These are phyloP conservation scores for Acanthurus leucopareius DNA, from an alignment of 2,797 vertebrate genomes.

Conservation along the genomic window DNA sequence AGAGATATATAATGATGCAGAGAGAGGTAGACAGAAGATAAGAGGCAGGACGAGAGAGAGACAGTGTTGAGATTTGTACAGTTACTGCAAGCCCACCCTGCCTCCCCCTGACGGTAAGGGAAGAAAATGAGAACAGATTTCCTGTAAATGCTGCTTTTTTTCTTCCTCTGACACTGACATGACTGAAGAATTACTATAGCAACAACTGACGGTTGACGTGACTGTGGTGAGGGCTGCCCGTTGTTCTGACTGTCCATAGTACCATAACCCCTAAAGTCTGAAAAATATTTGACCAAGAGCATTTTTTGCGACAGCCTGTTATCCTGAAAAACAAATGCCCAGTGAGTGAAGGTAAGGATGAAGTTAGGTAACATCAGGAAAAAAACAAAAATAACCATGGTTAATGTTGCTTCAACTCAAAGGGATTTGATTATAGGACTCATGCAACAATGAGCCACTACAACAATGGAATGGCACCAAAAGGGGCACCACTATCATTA, in stretches of 20 bases:
- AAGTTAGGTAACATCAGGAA: too few relatives aligned
- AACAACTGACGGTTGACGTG: constrained; percentile 1
- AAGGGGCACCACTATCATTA: background rate
- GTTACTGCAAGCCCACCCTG: constrained; percentile 10
- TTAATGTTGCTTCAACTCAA: too few relatives aligned
- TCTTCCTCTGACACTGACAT: background rate
- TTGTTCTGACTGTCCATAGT: too few relatives aligned
- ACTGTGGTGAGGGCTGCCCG: background rate
- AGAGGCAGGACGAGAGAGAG: background rate
- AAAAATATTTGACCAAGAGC: too few relatives aligned
- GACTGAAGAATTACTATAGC: background rate
- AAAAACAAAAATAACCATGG: too few relatives aligned
- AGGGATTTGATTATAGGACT: too few relatives aligned
- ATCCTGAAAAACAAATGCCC: too few relatives aligned
- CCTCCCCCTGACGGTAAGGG: background rate
- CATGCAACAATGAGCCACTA: too few relatives aligned
- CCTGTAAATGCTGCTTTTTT: constrained; percentile 50
- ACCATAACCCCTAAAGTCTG: too few relatives aligned
- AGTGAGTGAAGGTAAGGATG: too few relatives aligned
- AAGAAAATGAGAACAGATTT: constrained; percentile 48
- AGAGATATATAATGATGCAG: background rate
- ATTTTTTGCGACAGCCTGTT: too few relatives aligned
- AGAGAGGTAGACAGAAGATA: background rate
- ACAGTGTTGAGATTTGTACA: constrained; percentile 18
- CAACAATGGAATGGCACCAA: too few relatives aligned